Conservation (phyloP, 2,888 invertebrate genomes). For the Coelinius sp. region DNA sequence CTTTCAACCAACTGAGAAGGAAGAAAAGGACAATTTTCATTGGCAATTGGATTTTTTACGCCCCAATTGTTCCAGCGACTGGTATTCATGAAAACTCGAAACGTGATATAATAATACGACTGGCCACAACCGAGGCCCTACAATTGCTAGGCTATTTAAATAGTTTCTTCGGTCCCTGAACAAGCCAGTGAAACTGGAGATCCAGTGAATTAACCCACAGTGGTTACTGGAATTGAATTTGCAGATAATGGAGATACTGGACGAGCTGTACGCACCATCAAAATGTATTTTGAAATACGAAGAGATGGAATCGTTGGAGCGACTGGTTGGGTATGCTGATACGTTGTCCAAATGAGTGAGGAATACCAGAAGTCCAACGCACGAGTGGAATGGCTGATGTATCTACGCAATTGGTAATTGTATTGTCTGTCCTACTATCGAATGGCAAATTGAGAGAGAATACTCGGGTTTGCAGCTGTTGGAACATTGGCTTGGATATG, state of each 20-base stretch:
- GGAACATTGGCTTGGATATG: background rate
- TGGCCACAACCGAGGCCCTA: background rate
- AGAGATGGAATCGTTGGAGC: constrained; percentile 7
- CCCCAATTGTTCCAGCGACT: background rate
- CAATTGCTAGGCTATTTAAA: background rate
- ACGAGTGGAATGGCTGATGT: constrained; percentile 19
- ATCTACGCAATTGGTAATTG: constrained; percentile 33
- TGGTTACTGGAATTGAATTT: constrained; percentile 7
- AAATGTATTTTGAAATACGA: constrained; percentile 13
- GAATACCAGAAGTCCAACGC: constrained; percentile 11
- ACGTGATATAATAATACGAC: background rate
- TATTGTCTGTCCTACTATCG: constrained; percentile 17
- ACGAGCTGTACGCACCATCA: background rate
- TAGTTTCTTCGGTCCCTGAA: background rate
- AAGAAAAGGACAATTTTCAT: background rate
- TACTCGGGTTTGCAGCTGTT: background rate
- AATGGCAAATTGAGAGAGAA: constrained; percentile 31
- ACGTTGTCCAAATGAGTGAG: constrained; percentile 14
- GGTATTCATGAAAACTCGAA: background rate
- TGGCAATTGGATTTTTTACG: background rate
- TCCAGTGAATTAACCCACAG: background rate
- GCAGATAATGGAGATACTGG: constrained; percentile 12
- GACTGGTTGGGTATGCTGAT: background rate
- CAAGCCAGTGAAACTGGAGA: background rate
- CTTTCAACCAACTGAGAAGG: no score